Conservation (phyloP, 2,113 vertebrate genomes). For the Sander lucioperca region DNA sequence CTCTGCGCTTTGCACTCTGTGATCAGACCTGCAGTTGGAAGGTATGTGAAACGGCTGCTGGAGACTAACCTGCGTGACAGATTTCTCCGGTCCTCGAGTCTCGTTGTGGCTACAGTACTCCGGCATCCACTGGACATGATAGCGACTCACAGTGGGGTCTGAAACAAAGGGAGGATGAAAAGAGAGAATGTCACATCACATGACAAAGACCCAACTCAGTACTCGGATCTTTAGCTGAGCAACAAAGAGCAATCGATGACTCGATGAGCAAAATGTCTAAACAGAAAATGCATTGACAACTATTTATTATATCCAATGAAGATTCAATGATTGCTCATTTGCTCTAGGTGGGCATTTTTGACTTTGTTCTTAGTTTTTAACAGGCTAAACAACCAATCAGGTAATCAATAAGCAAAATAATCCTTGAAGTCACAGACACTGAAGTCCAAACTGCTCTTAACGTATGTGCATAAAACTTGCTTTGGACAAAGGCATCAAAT, state of each 20-base stretch:
- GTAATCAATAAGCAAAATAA: neutral
- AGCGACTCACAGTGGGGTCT: slow-evolving; percentile 86
- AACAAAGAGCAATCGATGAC: no score
- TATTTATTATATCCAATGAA: neutral
- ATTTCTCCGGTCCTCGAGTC: slow-evolving; percentile 85
- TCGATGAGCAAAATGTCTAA: no score
- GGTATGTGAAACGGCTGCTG: neutral
- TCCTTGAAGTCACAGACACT: slow-evolving; percentile 1
- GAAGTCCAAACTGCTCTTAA: neutral
- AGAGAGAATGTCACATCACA: neutral
- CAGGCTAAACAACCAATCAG: neutral
- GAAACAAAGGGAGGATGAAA: neutral
- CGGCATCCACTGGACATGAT: slow-evolving; percentile 91
- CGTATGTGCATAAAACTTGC: neutral
- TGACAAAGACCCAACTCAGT: neutral
- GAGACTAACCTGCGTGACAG: slow-evolving; percentile 87
- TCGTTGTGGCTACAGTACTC: slow-evolving; percentile 91
- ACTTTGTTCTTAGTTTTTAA: neutral
- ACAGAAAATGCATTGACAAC: neutral
- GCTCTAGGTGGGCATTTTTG: neutral
- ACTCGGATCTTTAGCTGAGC: neutral
- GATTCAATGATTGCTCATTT: no score
- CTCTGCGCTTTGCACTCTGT: neutral
- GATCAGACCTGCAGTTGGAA: neutral
- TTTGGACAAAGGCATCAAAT: neutral